Percentiles rank a stretch among this genome's conserved stretches.
phyloP scores from a whole-genome alignment of 1,140 invertebrate genomes.

The silkworm (Bombyx mori) region DNA sequence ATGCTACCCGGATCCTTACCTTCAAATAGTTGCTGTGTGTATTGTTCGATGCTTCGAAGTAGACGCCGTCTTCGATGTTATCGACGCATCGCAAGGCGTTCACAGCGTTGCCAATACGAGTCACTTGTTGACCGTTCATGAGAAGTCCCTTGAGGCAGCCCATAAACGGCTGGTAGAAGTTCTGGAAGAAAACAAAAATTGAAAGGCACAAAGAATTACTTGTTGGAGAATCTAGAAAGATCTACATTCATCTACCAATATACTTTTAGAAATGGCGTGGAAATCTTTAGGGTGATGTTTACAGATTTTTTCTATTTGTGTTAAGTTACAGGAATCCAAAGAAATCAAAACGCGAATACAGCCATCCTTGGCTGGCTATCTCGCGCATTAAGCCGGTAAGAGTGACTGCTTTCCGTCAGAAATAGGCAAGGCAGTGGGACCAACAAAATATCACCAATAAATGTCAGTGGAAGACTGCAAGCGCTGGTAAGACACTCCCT shows the following conservation, averaged over 20 bases:
- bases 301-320: neutral
- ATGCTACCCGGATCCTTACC: conserved; percentile 17
- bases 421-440: too few species aligned
- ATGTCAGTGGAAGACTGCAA: too few species aligned
- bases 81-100: conserved; percentile 86
- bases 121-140: conserved; percentile 78
- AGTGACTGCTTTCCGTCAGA: too few species aligned
- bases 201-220: conserved; percentile 1
- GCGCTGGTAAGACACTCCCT: too few species aligned
- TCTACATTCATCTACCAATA: neutral
- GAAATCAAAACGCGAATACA: neutral
- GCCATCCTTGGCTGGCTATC: too few species aligned
- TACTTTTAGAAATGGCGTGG: neutral
- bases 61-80: conserved; percentile 88
- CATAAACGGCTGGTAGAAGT: conserved; percentile 77
- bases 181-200: conserved; percentile 25
- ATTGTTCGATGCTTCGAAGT: conserved; percentile 78
- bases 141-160: conserved; percentile 90
- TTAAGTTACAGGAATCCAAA: neutral
- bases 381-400: too few species aligned
- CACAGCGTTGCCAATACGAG: conserved; percentile 69
- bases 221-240: neutral
- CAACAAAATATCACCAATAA: too few species aligned
- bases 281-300: neutral
- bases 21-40: conserved; percentile 52